A percentile compares a stretch with the other conserved stretches of the same genome.
Evolutionary conservation across 30 jellyfish, hydroid and myxozoan genomes (phyloP).

Genomic region (Turritopsis rubra): DNA sequence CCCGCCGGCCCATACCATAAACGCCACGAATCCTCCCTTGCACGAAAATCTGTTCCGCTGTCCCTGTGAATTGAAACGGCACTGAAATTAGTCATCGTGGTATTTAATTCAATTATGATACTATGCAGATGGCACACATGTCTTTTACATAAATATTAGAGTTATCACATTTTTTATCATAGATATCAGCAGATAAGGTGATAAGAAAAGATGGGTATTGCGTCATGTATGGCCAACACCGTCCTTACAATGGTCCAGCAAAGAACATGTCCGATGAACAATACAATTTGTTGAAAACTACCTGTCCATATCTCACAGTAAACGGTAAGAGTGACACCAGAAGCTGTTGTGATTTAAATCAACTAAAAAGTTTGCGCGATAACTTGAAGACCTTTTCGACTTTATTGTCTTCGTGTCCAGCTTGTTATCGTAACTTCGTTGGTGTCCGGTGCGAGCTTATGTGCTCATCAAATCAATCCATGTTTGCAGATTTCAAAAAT

Average conservation of each 20-base stretch:
- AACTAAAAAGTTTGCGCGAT: constrained; percentile 34
- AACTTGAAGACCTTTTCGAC: constrained; percentile 51
- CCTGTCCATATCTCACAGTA: constrained; percentile 50
- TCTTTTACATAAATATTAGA: too few species aligned
- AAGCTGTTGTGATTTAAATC: constrained; percentile 67
- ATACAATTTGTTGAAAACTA: constrained; percentile 21
- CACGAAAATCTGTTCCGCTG: too few species aligned
- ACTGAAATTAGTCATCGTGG: too few species aligned
- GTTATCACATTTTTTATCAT: background rate
- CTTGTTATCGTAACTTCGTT: constrained; percentile 54
- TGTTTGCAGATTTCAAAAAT: background rate
- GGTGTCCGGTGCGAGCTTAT: constrained; percentile 66
- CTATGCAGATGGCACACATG: background rate
- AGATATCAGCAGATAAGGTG: background rate
- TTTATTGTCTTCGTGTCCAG: constrained; percentile 62
- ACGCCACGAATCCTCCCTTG: too few species aligned
- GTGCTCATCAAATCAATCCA: constrained; percentile 55
- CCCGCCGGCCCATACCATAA: too few species aligned
- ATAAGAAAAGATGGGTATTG: constrained; percentile 57
- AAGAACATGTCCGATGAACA: constrained; percentile 41
- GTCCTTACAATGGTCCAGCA: constrained; percentile 59
- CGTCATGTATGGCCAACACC: constrained; percentile 53
- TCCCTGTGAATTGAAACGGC: too few species aligned
- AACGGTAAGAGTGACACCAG: constrained; percentile 23
- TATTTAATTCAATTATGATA: too few species aligned